A percentile compares a stretch with the other conserved stretches of the same genome.
Evolutionary conservation across 1,140 invertebrate genomes (phyloP).

Genomic region (Armadillidium nasatum): DNA sequence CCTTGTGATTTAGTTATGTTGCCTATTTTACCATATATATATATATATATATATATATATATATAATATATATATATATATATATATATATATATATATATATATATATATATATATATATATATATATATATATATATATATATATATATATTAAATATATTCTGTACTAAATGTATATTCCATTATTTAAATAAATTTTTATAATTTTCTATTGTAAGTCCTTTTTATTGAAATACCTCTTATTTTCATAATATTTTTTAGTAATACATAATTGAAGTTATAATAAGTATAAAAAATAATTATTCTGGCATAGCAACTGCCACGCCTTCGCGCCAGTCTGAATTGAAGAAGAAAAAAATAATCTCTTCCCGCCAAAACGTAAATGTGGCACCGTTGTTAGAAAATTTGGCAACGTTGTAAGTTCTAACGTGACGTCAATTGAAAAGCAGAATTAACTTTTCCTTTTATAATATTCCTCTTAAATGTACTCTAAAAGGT

Average conservation of each 20-base stretch:
- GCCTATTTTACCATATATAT: too few relatives aligned
- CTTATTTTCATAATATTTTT: not conserved
- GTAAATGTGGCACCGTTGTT: not conserved
- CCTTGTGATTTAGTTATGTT: too few relatives aligned
- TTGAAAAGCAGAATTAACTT: not conserved
- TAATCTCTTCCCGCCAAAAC: not conserved
- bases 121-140: constrained; percentile 12
- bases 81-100: too few relatives aligned
- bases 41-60: too few relatives aligned
- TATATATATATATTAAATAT: not conserved
- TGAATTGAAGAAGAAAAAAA: not conserved
- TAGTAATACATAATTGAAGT: too few relatives aligned
- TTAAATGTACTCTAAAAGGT: not conserved
- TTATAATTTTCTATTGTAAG: constrained; percentile 7
- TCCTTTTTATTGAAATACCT: not conserved
- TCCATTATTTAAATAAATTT: constrained; percentile 13
- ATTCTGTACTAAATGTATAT: constrained; percentile 4
- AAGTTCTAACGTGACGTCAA: not conserved
- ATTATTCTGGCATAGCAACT: constrained; percentile 1
- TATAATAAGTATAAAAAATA: not conserved
- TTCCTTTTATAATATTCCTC: not conserved
- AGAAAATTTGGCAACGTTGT: not conserved
- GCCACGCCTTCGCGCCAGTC: not conserved
- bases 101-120: not conserved
- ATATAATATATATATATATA: too few relatives aligned